phyloP scores from a whole-genome alignment of 2,888 invertebrate species.

The Rhabditophanes sp. region DNA sequence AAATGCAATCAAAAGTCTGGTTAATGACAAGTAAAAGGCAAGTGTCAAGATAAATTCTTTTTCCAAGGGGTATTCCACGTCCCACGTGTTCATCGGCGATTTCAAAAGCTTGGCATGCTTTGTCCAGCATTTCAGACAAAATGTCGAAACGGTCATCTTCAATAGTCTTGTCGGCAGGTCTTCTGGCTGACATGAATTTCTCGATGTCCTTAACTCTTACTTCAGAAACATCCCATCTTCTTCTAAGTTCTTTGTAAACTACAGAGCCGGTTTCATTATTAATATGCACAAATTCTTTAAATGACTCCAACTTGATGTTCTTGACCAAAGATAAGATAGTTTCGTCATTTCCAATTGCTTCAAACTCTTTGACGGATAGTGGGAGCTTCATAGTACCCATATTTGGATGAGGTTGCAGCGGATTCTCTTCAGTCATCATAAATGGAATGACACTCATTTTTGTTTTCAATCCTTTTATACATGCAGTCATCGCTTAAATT shows the following conservation, averaged over 20 bases:
- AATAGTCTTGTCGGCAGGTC: constrained; percentile 16
- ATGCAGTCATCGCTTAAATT: no score
- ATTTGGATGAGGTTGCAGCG: no score
- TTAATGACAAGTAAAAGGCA: constrained; percentile 22
- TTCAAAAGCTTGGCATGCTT: constrained; percentile 31
- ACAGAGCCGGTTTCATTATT: no score
- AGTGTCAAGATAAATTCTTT: constrained; percentile 26
- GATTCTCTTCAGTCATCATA: no score
- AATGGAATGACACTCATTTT: no score
- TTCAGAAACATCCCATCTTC: constrained; percentile 25
- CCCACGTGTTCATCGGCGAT: constrained; percentile 34
- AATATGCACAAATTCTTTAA: no score
- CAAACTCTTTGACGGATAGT: no score
- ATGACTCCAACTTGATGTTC: no score
- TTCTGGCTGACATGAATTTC: constrained; percentile 14
- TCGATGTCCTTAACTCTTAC: constrained; percentile 22
- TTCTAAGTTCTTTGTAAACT: constrained; percentile 25
- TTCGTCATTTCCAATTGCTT: no score
- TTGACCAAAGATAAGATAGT: no score
- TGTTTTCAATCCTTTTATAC: no score
- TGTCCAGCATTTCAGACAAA: constrained; percentile 31
- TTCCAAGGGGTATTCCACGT: constrained; percentile 19
- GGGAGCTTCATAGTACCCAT: no score
- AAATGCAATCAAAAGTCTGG: constrained; percentile 25
- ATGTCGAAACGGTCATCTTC: constrained; percentile 30